Evolutionary conservation across 2,797 vertebrate genomes (phyloP).

Genomic region (Mus spretus): DNA sequence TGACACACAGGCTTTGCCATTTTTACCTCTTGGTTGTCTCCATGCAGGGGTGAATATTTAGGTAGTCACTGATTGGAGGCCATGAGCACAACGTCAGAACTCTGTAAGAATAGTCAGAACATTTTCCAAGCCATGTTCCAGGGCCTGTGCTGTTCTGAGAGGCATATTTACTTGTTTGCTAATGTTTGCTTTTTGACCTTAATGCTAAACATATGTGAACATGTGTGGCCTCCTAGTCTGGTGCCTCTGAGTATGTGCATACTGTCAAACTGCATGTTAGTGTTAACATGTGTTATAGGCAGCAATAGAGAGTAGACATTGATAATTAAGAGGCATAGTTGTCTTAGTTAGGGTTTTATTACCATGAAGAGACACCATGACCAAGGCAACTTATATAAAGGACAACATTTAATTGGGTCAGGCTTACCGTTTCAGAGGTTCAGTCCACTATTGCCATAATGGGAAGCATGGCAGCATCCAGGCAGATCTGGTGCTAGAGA

Average conservation of each 20-base stretch:
- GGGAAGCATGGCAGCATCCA: background rate
- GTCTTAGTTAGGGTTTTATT: background rate
- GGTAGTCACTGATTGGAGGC: slow-evolving; percentile 3
- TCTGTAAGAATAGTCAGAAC: background rate
- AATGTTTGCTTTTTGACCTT: slow-evolving; percentile 75
- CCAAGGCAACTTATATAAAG: background rate
- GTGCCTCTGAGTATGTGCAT: slow-evolving; percentile 27
- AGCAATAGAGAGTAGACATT: background rate
- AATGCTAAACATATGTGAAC: slow-evolving; percentile 79
- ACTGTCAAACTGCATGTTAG: background rate
- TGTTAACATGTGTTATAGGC: background rate
- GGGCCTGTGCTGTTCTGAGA: slow-evolving; percentile 70
- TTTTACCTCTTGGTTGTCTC: slow-evolving; percentile 26
- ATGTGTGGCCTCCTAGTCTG: slow-evolving; percentile 58
- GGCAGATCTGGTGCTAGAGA: background rate
- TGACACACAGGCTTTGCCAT: slow-evolving; percentile 31
- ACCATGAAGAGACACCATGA: background rate
- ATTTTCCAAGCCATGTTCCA: slow-evolving; percentile 72
- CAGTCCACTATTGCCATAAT: background rate
- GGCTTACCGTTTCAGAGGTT: background rate
- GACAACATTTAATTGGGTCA: background rate
- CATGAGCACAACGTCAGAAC: background rate
- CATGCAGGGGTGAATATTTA: slow-evolving; percentile 39
- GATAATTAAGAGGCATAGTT: slow-evolving; percentile 35
- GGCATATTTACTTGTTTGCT: slow-evolving; percentile 63